phyloP scores from a whole-genome alignment of 2,888 invertebrate species.

The Cataglyphis albicans region DNA sequence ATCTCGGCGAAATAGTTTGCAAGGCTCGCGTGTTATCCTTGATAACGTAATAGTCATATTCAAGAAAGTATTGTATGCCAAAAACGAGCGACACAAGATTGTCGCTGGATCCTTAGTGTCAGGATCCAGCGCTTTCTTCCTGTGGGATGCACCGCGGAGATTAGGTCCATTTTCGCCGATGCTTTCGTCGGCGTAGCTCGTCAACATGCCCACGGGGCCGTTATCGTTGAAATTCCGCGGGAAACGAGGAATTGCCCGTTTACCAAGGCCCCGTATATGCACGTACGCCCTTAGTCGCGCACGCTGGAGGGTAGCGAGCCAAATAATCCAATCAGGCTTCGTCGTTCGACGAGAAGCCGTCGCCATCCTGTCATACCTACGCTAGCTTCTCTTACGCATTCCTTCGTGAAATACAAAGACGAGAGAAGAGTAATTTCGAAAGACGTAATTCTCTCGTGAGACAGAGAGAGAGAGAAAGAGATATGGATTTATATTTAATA shows the following conservation, averaged over 20 bases:
- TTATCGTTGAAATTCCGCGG: slow-evolving; percentile 77
- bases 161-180: slow-evolving; percentile 68
- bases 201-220: slow-evolving; percentile 48
- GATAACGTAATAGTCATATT: slow-evolving; percentile 38
- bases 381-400: slow-evolving; percentile 55
- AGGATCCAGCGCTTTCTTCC: neutral
- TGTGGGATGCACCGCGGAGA: slow-evolving; percentile 59
- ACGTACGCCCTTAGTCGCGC: slow-evolving; percentile 48
- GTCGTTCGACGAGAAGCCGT: slow-evolving; percentile 51
- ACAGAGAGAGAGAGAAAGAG: neutral
- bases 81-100: slow-evolving; percentile 13
- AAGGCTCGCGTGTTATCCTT: slow-evolving; percentile 53
- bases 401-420: slow-evolving; percentile 45
- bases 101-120: slow-evolving; percentile 32
- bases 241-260: slow-evolving; percentile 50
- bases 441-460: neutral
- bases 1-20: slow-evolving; percentile 26
- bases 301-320: slow-evolving; percentile 74
- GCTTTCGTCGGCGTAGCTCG: slow-evolving; percentile 63
- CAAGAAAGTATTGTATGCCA: slow-evolving; percentile 59
- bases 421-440: neutral
- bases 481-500: neutral
- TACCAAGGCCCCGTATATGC: slow-evolving; percentile 55
- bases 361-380: slow-evolving; percentile 5
- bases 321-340: slow-evolving; percentile 80